Conservation (phyloP, 64 coral and sea anemone genomes). For the Platygyra sinensis region DNA sequence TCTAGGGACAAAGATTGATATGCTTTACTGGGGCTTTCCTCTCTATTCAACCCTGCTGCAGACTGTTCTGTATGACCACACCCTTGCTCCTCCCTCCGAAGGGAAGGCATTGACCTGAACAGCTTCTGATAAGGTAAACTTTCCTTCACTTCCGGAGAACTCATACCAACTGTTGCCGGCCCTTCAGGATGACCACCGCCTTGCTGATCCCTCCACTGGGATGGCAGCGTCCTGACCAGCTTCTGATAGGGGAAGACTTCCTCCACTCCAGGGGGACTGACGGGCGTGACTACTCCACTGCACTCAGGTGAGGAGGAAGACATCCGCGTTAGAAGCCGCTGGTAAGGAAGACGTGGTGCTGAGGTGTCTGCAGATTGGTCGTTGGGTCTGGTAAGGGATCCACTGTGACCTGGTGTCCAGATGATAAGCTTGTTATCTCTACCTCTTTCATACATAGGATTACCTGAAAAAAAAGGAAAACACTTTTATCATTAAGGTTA, state of each 20-base stretch:
- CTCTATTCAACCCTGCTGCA: too few species aligned
- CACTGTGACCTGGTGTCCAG: slow-evolving; percentile 7
- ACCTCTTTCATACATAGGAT: slow-evolving; percentile 14
- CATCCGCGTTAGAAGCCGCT: slow-evolving; percentile 1
- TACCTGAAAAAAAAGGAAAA: neutral
- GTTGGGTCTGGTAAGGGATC: neutral
- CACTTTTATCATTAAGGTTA: too few species aligned
- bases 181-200: neutral
- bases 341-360: slow-evolving; percentile 35
- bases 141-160: neutral
- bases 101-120: neutral
- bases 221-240: neutral
- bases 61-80: neutral
- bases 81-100: neutral
- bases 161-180: neutral
- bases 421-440: slow-evolving; percentile 37
- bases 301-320: slow-evolving; percentile 18
- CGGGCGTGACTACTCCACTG: neutral
- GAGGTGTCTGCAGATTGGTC: neutral
- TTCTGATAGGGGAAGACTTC: slow-evolving; percentile 21
- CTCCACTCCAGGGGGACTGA: neutral
- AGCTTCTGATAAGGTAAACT: slow-evolving; percentile 21
- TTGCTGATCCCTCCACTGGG: neutral
- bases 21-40: neutral
- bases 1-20: slow-evolving; percentile 14